phyloP scores from a whole-genome alignment of 2,888 invertebrate genomes.

The Dendrolimus pini region DNA sequence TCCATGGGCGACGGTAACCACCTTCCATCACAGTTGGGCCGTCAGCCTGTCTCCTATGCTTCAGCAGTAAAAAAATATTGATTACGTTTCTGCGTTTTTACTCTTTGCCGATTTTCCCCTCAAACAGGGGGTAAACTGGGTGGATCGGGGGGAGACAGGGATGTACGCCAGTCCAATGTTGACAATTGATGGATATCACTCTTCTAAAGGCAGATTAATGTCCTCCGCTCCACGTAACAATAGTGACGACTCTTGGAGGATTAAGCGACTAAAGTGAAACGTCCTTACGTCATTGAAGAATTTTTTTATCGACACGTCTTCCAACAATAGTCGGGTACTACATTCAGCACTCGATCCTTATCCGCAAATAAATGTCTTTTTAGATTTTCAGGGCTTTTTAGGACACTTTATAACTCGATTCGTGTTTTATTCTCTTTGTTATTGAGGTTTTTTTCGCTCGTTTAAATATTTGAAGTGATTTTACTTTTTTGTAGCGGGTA shows the following conservation, averaged over 20 bases:
- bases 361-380: not conserved
- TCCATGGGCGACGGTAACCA: not conserved
- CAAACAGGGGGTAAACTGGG: conserved; percentile 31
- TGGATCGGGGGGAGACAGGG: conserved; percentile 33
- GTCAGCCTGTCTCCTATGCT: too few relatives aligned
- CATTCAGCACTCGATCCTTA: not conserved
- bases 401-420: not conserved
- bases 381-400: not conserved
- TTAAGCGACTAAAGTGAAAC: conserved; percentile 45
- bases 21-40: too few relatives aligned
- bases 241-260: conserved; percentile 57
- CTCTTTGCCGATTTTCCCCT: conserved; percentile 43
- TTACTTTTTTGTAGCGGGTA: too few relatives aligned
- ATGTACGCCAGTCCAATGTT: conserved; percentile 63
- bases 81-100: conserved; percentile 8
- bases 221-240: conserved; percentile 53
- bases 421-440: not conserved
- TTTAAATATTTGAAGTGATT: too few relatives aligned
- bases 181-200: conserved; percentile 76
- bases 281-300: conserved; percentile 23
- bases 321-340: not conserved
- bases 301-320: conserved; percentile 4
- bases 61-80: not conserved
- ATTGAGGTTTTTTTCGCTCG: not conserved
- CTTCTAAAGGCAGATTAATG: conserved; percentile 74